Percentiles rank a stretch among this genome's conserved stretches.
Conservation (phyloP, 35 echinoderm and acorn worm species). For the Lytechinus pictus region DNA sequence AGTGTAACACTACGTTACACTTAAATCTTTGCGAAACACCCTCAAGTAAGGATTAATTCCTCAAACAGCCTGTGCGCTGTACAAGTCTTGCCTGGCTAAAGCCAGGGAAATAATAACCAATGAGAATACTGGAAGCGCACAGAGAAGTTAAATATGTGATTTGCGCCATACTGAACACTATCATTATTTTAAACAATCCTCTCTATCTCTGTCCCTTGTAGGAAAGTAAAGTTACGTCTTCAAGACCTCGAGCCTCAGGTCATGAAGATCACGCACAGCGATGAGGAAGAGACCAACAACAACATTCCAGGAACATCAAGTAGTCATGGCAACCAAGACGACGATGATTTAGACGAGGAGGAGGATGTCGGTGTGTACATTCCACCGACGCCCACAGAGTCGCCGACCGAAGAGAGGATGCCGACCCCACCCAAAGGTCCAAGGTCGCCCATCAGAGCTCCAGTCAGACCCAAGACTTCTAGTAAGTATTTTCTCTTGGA, state of each 20-base stretch:
- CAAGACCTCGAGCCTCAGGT: slow-evolving; percentile 87
- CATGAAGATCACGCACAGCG: slow-evolving; percentile 80
- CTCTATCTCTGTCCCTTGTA: slow-evolving; percentile 31
- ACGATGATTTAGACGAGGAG: slow-evolving; percentile 52
- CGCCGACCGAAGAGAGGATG: slow-evolving; percentile 50
- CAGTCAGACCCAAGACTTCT: slow-evolving; percentile 83
- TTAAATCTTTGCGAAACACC: too few relatives aligned
- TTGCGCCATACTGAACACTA: too few relatives aligned
- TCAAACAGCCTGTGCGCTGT: too few relatives aligned
- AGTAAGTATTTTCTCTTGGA: slow-evolving; percentile 34
- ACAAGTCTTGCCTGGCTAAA: too few relatives aligned
- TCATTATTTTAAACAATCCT: too few relatives aligned
- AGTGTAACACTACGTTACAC: too few relatives aligned
- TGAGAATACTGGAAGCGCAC: too few relatives aligned
- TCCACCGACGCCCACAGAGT: slow-evolving; percentile 53
- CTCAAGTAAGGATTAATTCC: too few relatives aligned
- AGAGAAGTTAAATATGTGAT: too few relatives aligned
- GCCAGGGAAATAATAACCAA: too few relatives aligned
- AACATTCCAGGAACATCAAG: neutral
- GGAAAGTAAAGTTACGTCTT: slow-evolving; percentile 65
- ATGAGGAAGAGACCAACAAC: slow-evolving; percentile 44
- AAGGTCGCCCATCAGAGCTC: slow-evolving; percentile 21
- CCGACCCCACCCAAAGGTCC: slow-evolving; percentile 65
- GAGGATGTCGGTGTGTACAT: slow-evolving; percentile 52
- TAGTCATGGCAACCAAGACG: neutral